Conservation (phyloP, 2,888 invertebrate species). For the Ceratothoa steindachneri region DNA sequence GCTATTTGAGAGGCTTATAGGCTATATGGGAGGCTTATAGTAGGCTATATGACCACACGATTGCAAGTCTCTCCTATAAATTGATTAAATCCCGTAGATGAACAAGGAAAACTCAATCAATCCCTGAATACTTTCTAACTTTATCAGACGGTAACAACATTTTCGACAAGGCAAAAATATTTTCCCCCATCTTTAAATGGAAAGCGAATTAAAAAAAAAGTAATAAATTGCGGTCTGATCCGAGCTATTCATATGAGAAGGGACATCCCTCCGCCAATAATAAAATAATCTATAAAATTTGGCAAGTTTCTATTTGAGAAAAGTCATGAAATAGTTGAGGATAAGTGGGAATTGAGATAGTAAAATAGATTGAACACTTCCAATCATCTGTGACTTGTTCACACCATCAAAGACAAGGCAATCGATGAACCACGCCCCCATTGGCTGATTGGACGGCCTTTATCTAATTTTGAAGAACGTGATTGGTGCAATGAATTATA, state of each 20-base stretch:
- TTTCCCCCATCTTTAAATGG: neutral
- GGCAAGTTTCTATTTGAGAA: slow-evolving; percentile 3
- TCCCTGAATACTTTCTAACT: too few relatives aligned
- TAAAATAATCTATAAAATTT: slow-evolving; percentile 15
- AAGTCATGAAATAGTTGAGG: neutral
- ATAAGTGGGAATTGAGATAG: slow-evolving; percentile 2
- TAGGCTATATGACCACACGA: too few relatives aligned
- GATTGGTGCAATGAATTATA: slow-evolving; percentile 8
- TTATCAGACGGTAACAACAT: too few relatives aligned
- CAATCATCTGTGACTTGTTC: slow-evolving; percentile 46
- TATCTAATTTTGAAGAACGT: slow-evolving; percentile 6
- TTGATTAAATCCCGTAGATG: too few relatives aligned
- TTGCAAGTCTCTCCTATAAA: too few relatives aligned
- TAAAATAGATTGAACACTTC: slow-evolving; percentile 29
- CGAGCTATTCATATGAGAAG: slow-evolving; percentile 5
- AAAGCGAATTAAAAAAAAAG: neutral
- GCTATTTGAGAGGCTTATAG: too few relatives aligned
- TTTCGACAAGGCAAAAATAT: too few relatives aligned
- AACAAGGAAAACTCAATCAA: too few relatives aligned
- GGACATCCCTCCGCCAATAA: slow-evolving; percentile 8
- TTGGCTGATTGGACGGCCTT: slow-evolving; percentile 9
- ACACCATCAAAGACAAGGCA: slow-evolving; percentile 17
- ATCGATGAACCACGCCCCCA: slow-evolving; percentile 5
- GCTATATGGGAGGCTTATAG: too few relatives aligned
- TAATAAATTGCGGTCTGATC: slow-evolving; percentile 1